phyloP scores from a whole-genome alignment of 2,113 vertebrate species.

The Dascyllus trimaculatus region DNA sequence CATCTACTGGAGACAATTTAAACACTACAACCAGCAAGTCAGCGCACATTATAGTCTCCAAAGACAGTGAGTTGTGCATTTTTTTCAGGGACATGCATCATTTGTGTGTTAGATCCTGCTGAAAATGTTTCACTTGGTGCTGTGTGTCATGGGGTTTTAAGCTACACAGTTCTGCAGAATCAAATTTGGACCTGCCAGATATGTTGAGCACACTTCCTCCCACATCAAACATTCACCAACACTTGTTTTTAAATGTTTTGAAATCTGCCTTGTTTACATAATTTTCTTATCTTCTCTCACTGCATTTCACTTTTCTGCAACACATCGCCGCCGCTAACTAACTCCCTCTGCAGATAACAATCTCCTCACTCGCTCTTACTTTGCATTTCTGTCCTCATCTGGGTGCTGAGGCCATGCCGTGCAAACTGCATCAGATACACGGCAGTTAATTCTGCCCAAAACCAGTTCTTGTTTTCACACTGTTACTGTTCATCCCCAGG shows the following conservation, averaged over 20 bases:
- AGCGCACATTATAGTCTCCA: not conserved
- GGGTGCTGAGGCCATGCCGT: not conserved
- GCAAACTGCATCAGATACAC: not conserved
- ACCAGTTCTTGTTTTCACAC: not conserved
- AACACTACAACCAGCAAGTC: not conserved
- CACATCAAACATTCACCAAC: not conserved
- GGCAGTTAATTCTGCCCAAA: not conserved
- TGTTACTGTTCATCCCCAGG: not conserved
- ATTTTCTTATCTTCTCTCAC: not conserved
- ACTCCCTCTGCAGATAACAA: not conserved
- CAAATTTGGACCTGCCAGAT: not conserved
- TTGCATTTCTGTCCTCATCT: not conserved
- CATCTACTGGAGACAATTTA: not conserved
- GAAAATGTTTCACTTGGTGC: too few species aligned
- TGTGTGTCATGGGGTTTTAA: too few species aligned
- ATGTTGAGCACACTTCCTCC: not conserved
- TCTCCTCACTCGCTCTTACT: not conserved
- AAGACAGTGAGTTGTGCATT: not conserved
- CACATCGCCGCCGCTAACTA: not conserved
- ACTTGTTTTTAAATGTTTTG: not conserved
- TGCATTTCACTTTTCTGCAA: not conserved
- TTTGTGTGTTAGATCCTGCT: not conserved
- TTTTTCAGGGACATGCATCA: not conserved
- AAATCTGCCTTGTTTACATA: not conserved
- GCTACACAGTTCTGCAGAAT: too few species aligned